phyloP scores from a whole-genome alignment of 2,888 invertebrate genomes.

The Oegoconia quadripuncta region DNA sequence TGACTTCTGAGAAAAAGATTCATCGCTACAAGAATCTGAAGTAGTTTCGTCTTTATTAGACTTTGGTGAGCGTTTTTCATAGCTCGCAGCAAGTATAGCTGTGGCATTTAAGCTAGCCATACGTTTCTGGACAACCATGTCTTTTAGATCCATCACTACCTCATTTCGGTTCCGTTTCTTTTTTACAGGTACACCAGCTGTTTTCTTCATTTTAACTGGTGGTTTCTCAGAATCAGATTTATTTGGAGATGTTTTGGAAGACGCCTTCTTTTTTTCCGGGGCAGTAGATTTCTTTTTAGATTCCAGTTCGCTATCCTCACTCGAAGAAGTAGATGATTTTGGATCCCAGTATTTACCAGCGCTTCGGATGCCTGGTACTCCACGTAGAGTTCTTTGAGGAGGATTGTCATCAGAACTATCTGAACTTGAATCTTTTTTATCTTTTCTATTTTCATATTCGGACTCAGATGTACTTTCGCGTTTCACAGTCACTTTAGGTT shows the following conservation, averaged over 20 bases:
- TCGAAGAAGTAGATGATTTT: conserved; percentile 82
- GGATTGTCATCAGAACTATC: conserved; percentile 78
- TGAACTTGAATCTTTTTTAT: conserved; percentile 63
- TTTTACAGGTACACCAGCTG: conserved; percentile 62
- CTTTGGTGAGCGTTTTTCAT: conserved; percentile 84
- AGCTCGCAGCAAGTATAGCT: conserved; percentile 93
- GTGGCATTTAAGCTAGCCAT: conserved; percentile 96
- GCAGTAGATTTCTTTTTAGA: conserved; percentile 51
- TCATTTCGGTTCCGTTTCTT: conserved; percentile 81
- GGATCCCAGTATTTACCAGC: conserved; percentile 92
- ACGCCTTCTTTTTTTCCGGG: conserved; percentile 64
- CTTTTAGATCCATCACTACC: conserved; percentile 88
- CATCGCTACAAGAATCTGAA: conserved; percentile 77
- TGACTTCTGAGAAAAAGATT: conserved; percentile 72
- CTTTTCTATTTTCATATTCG: conserved; percentile 64
- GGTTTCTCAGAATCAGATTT: conserved; percentile 76
- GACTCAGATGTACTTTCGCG: conserved; percentile 70
- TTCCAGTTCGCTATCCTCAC: conserved; percentile 74
- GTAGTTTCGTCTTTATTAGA: conserved; percentile 79
- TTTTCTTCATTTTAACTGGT: conserved; percentile 67
- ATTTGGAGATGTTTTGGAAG: conserved; percentile 42
- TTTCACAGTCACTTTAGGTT: conserved; percentile 64
- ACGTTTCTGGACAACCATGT: conserved; percentile 92
- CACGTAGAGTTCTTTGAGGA: conserved; percentile 81
- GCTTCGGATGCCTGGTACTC: conserved; percentile 86